These are phyloP conservation scores for Biston stratarius DNA, from an alignment of 2,888 invertebrate genomes.

Conservation along the genomic window DNA sequence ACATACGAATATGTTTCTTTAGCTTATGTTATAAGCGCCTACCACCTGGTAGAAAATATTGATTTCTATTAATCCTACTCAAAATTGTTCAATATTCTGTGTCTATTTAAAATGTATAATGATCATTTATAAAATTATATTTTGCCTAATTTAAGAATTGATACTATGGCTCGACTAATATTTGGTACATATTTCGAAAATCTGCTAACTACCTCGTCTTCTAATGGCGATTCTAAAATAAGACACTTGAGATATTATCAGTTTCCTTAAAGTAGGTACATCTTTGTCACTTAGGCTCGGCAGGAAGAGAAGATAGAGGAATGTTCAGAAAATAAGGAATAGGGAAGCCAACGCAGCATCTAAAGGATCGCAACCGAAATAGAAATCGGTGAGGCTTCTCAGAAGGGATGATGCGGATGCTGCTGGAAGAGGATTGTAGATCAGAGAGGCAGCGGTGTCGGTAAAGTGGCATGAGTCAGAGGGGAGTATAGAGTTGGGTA, in stretches of 20 bases:
- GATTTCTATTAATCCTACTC: conserved; percentile 76
- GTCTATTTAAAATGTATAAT: conserved; percentile 48
- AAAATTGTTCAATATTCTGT: conserved; percentile 75
- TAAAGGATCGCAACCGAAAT: conserved; percentile 55
- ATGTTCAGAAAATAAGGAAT: conserved; percentile 76
- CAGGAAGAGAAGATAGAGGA: conserved; percentile 67
- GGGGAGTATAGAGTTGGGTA: conserved; percentile 89
- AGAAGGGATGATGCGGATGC: conserved; percentile 81
- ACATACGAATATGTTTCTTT: conserved; percentile 50
- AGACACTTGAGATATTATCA: conserved; percentile 83
- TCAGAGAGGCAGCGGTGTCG: conserved; percentile 81
- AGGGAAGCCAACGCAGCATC: conserved; percentile 57
- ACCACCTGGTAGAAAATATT: conserved; percentile 81
- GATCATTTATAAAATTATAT: conserved; percentile 46
- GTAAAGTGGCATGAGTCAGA: conserved; percentile 89
- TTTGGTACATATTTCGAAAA: conserved; percentile 80
- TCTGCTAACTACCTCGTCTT: conserved; percentile 80
- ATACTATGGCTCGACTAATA: conserved; percentile 74
- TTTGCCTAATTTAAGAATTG: conserved; percentile 62
- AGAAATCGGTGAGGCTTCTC: conserved; percentile 45
- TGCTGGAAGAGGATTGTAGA: conserved; percentile 84
- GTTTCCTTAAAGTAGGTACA: conserved; percentile 70
- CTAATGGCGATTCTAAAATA: conserved; percentile 84
- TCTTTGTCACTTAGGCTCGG: conserved; percentile 61
- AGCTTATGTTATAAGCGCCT: conserved; percentile 79